Percentiles rank a stretch among this genome's conserved stretches.
Evolutionary conservation across 2,888 invertebrate species (phyloP).

Genomic region (Bhutanitis thaidina): DNA sequence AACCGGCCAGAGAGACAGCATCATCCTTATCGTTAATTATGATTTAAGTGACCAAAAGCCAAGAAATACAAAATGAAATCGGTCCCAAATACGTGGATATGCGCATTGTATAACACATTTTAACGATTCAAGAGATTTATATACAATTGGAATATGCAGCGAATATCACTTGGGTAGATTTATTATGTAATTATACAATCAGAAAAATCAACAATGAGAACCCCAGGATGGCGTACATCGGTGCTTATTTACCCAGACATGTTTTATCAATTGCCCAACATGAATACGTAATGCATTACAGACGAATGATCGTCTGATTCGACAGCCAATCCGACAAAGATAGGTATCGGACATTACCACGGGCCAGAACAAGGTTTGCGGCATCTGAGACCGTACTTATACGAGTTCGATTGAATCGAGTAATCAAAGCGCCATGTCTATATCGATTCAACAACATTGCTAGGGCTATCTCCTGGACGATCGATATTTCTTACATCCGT

Average conservation of each 20-base stretch:
- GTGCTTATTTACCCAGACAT: conserved; percentile 41
- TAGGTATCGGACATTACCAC: conserved; percentile 69
- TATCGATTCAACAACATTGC: conserved; percentile 70
- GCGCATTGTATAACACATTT: no score
- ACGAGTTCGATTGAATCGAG: conserved; percentile 69
- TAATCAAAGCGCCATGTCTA: conserved; percentile 76
- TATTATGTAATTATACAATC: background rate
- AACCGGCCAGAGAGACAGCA: no score
- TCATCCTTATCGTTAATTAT: no score
- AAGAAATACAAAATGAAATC: no score
- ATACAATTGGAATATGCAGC: no score
- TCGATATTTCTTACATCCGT: conserved; percentile 72
- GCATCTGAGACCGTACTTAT: conserved; percentile 47
- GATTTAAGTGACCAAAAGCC: no score
- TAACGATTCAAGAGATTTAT: no score
- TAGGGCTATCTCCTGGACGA: conserved; percentile 65
- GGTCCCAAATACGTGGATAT: no score
- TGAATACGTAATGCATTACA: conserved; percentile 67
- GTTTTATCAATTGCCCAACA: conserved; percentile 68
- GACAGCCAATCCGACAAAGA: conserved; percentile 64
- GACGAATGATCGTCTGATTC: conserved; percentile 55
- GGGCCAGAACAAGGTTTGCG: conserved; percentile 52
- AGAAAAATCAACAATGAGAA: conserved; percentile 12
- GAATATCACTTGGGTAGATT: no score
- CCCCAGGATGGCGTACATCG: conserved; percentile 26